Evolutionary conservation across 2,888 invertebrate genomes (phyloP).

Genomic region (Scelioninae gen. 1): DNA sequence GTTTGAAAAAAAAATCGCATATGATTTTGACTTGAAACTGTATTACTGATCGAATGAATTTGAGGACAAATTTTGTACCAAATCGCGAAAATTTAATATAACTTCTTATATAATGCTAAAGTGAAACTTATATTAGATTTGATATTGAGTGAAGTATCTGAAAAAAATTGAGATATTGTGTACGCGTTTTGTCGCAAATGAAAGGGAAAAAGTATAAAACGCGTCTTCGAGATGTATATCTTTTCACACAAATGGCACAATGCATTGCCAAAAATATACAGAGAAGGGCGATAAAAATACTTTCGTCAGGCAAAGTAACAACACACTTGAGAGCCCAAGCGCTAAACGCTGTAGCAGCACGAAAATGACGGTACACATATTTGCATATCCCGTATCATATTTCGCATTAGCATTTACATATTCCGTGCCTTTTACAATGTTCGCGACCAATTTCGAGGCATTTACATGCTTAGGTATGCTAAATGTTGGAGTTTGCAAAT

Average conservation of each 20-base stretch:
- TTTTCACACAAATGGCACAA: conserved; percentile 34
- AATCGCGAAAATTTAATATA: too few species aligned
- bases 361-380: conserved; percentile 65
- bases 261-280: conserved; percentile 56
- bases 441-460: conserved; percentile 59
- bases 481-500: conserved; percentile 49
- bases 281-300: conserved; percentile 58
- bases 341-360: conserved; percentile 61
- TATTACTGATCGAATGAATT: too few species aligned
- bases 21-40: too few species aligned
- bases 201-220: neutral
- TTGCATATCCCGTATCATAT: conserved; percentile 66
- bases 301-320: conserved; percentile 58
- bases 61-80: too few species aligned
- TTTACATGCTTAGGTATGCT: conserved; percentile 58
- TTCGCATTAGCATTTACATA: conserved; percentile 64
- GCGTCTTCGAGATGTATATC: conserved; percentile 9
- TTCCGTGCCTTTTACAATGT: conserved; percentile 51
- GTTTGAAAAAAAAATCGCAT: too few species aligned
- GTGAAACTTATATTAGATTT: neutral
- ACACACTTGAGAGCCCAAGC: conserved; percentile 48
- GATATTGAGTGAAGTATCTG: neutral
- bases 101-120: too few species aligned
- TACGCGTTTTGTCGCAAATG: neutral
- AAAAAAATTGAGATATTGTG: neutral